These are phyloP conservation scores for Calameuta idolon DNA, from an alignment of 2,888 invertebrate species.

Conservation along the genomic window DNA sequence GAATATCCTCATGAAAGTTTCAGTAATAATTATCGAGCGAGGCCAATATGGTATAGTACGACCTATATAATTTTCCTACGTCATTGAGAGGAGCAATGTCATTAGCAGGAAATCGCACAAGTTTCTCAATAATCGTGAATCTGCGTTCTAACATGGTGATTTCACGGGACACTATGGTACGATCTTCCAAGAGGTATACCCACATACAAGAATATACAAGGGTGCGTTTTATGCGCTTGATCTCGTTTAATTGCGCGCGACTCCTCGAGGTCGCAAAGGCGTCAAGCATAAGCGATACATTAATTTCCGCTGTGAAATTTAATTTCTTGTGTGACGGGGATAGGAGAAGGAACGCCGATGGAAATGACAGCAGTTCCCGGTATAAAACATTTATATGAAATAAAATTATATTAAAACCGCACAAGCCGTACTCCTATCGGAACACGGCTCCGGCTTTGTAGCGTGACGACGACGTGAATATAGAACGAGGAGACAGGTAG, in stretches of 20 bases:
- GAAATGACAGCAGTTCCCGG: neutral
- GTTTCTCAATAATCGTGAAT: neutral
- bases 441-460: neutral
- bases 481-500: neutral
- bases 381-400: neutral
- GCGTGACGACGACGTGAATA: neutral
- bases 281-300: neutral
- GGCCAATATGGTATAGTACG: neutral
- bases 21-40: neutral
- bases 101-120: neutral
- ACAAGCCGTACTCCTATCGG: no score
- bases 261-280: neutral
- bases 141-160: neutral
- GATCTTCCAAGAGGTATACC: neutral
- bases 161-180: neutral
- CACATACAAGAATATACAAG: neutral
- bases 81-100: neutral
- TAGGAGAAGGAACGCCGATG: neutral
- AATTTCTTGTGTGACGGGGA: neutral
- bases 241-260: neutral
- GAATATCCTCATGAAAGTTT: neutral
- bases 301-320: neutral
- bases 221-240: neutral
- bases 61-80: neutral
- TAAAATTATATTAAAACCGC: constrained; percentile 9